Evolutionary conservation across 1,140 invertebrate species (phyloP).

Genomic region (Drosophila nigrodunni): DNA sequence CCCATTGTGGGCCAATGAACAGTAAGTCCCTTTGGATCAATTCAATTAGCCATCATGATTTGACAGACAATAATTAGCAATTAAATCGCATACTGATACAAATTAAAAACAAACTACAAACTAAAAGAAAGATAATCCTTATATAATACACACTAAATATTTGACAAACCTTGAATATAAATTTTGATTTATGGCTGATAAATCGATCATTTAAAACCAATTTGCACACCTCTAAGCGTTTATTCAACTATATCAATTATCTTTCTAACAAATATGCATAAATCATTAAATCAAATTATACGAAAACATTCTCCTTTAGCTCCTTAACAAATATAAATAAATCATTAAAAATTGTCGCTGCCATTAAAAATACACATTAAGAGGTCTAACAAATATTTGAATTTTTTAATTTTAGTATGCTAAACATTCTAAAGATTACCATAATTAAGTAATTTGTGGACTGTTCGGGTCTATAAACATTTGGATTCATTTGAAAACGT

Average conservation of each 20-base stretch:
- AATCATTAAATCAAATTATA: too few species aligned
- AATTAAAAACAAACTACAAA: background rate
- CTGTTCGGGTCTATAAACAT: background rate
- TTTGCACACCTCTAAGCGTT: too few species aligned
- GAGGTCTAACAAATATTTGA: background rate
- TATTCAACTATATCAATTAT: too few species aligned
- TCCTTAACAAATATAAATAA: background rate
- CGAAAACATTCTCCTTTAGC: too few species aligned
- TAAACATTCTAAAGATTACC: background rate
- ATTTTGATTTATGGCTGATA: too few species aligned
- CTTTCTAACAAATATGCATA: too few species aligned
- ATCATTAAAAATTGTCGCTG: background rate
- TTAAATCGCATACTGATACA: background rate
- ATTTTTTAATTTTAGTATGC: background rate
- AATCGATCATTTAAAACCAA: too few species aligned
- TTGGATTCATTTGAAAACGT: background rate
- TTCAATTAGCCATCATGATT: conserved; percentile 29
- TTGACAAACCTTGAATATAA: too few species aligned
- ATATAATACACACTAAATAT: too few species aligned
- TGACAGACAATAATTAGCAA: background rate
- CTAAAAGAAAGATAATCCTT: background rate
- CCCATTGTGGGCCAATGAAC: background rate
- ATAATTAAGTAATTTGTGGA: conserved; percentile 3
- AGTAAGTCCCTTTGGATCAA: conserved; percentile 7
- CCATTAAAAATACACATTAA: background rate